Evolutionary conservation across 2,888 invertebrate genomes (phyloP), one percentile per base, ranked within the genome.

Genomic region (Aradus depressus): DNA sequence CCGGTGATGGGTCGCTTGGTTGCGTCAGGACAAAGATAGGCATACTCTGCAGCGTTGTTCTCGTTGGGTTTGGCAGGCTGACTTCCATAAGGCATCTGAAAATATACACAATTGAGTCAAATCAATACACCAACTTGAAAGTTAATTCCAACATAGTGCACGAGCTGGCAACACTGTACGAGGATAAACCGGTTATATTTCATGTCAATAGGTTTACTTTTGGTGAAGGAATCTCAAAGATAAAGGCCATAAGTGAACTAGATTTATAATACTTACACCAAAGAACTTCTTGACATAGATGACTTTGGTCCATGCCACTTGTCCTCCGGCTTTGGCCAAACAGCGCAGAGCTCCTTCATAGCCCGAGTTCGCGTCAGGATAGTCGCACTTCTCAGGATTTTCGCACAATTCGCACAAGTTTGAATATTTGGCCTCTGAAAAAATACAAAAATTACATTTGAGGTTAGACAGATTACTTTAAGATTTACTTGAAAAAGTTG

Each of bases 261-360:
- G 21, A 31, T 39, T 6, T 22, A 21, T 5, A 1, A 44, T 44
- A 64, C 75, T 70, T 68, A 81, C 80, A 50, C 84, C 84, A 64
- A 87, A 85, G 74, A 83, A 84, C 65, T 82, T 79, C 62, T 79
- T 74, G 32, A 87, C 84, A 61, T 74, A 86, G 61, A 84, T 82
- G 54, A 84, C 81, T 66, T 87, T 88, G 12, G 85, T 86, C 71
- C 86, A 89, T 12, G 90, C 91, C 2, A 92, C 80, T 61, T 91
- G 80, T 0, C 90, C 91, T 2, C 79, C 80, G 58, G 85, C 83
- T 60, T 83, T 80, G 1, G 81, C 80, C 53, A 92, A 69, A 66
- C 92, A 92, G 22, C 81, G 72, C 39, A 91, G 70, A 0, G 90
- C 87, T 0, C 92, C 92, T 56, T 85, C 84, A 65, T 90, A 89